phyloP scores from a whole-genome alignment of 2,888 invertebrate genomes.

The Cyclophora punctaria region DNA sequence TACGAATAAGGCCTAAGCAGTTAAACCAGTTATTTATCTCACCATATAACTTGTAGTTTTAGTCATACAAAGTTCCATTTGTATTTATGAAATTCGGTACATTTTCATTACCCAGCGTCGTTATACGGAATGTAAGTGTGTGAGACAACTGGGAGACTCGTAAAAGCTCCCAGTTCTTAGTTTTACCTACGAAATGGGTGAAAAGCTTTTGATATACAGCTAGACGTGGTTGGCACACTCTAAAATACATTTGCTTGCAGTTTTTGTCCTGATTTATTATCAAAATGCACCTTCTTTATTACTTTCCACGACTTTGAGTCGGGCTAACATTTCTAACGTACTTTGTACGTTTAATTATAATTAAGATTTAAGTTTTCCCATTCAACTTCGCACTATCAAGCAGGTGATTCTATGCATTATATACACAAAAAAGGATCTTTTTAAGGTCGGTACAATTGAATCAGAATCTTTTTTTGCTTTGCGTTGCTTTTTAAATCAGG shows the following conservation, averaged over 20 bases:
- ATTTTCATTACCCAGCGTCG: neutral
- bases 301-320: too few relatives aligned
- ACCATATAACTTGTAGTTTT: neutral
- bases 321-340: too few relatives aligned
- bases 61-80: neutral
- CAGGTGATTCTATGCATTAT: too few relatives aligned
- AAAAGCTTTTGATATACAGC: neutral
- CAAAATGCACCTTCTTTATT: too few relatives aligned
- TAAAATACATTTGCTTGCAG: neutral
- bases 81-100: neutral
- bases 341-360: too few relatives aligned
- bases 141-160: neutral
- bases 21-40: neutral
- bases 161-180: neutral
- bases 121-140: neutral
- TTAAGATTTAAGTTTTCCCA: too few relatives aligned
- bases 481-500: too few relatives aligned
- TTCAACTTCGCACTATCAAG: too few relatives aligned
- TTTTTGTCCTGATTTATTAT: neutral
- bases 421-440: too few relatives aligned
- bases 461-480: too few relatives aligned
- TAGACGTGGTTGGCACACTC: neutral
- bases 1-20: neutral
- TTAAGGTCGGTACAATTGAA: too few relatives aligned
- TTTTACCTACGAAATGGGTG: neutral